phyloP scores from a whole-genome alignment of 2,888 invertebrate genomes.

The Panopea generosa region DNA sequence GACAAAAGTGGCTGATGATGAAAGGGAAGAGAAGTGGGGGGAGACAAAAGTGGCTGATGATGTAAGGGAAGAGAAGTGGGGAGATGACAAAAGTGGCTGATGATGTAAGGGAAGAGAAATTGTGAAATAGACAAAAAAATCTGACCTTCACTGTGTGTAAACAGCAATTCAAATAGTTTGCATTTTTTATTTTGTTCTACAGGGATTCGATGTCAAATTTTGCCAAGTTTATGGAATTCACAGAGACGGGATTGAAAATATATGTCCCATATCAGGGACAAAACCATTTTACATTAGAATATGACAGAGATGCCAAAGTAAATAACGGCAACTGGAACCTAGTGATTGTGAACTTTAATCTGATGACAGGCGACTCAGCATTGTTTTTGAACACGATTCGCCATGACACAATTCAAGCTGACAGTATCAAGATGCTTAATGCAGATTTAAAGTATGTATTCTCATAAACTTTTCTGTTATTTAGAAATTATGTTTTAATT shows the following conservation, averaged over 20 bases:
- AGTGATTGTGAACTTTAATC: conserved; percentile 65
- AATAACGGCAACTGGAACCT: conserved; percentile 78
- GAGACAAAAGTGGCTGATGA: no score
- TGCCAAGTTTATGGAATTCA: conserved; percentile 62
- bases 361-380: conserved; percentile 45
- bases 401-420: conserved; percentile 12
- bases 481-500: no score
- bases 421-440: background rate
- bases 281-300: background rate
- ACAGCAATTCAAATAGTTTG: no score
- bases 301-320: conserved; percentile 15
- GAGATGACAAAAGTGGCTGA: no score
- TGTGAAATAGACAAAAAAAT: no score
- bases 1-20: no score
- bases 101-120: no score
- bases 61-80: no score
- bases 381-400: conserved; percentile 67
- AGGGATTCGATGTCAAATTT: conserved; percentile 60
- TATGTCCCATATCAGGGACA: conserved; percentile 15
- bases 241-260: conserved; percentile 60
- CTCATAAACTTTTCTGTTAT: no score
- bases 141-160: no score
- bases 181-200: background rate
- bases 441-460: no score
- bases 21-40: no score